phyloP scores from a whole-genome alignment of 2,797 vertebrate genomes.

The Catharus ustulatus region DNA sequence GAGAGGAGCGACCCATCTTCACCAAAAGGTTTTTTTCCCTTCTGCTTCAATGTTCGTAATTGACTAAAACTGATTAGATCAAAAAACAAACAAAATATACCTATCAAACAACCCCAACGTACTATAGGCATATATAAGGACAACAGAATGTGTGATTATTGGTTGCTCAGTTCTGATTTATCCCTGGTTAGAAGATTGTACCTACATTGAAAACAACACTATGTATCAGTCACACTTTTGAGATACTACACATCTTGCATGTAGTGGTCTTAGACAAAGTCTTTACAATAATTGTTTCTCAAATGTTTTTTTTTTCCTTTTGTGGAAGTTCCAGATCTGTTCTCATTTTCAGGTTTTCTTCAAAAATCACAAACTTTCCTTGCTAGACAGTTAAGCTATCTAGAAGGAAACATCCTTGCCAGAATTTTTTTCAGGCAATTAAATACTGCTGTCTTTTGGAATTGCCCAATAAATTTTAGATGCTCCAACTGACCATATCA shows the following conservation, averaged over 20 bases:
- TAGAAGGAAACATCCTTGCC: neutral
- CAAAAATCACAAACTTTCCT: neutral
- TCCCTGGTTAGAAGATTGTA: neutral
- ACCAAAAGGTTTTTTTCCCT: neutral
- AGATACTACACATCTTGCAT: neutral
- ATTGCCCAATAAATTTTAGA: neutral
- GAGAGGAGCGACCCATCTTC: neutral
- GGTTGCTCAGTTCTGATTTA: neutral
- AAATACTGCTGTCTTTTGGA: neutral
- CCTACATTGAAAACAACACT: neutral
- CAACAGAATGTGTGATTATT: neutral
- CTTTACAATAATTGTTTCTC: neutral
- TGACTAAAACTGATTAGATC: neutral
- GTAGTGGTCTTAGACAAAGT: neutral
- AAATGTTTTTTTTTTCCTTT: neutral
- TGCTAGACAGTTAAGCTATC: neutral
- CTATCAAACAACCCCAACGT: neutral
- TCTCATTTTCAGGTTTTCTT: neutral
- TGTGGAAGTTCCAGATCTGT: neutral
- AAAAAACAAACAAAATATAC: neutral
- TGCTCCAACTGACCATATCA: neutral
- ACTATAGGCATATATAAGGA: too few relatives aligned
- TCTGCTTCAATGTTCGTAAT: neutral
- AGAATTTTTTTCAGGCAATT: neutral
- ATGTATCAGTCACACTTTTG: neutral